These are phyloP conservation scores for Eucidaris tribuloides DNA, from an alignment of 35 echinoderm and acorn worm genomes.

Conservation along the genomic window DNA sequence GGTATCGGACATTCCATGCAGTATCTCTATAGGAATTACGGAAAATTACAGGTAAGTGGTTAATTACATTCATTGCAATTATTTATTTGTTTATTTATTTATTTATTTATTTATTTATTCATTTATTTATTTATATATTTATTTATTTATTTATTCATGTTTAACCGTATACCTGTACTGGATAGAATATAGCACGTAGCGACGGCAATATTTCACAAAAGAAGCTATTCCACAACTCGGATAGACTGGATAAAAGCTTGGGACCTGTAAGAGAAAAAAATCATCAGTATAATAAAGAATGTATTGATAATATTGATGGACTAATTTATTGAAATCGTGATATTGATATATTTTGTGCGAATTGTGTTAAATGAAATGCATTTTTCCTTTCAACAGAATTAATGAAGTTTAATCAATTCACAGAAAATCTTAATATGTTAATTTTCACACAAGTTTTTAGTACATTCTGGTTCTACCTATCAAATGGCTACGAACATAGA, in stretches of 20 bases:
- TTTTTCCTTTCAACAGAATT: too few relatives aligned
- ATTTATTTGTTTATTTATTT: not conserved
- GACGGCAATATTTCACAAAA: constrained; percentile 85
- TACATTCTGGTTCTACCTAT: too few relatives aligned
- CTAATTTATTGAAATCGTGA: not conserved
- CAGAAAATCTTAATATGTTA: too few relatives aligned
- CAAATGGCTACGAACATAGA: too few relatives aligned
- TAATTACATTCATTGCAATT: too few relatives aligned
- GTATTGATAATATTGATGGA: not conserved
- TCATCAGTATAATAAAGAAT: not conserved
- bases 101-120: not conserved
- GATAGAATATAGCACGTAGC: constrained; percentile 84
- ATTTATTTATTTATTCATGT: not conserved
- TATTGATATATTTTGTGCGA: not conserved
- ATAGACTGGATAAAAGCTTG: constrained; percentile 63
- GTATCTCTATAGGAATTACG: too few relatives aligned
- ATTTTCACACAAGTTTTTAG: too few relatives aligned
- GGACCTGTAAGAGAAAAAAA: constrained; percentile 46
- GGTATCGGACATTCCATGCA: too few relatives aligned
- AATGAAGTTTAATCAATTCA: too few relatives aligned
- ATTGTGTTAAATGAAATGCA: not conserved
- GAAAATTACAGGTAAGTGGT: too few relatives aligned
- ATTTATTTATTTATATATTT: not conserved
- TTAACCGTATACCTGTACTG: constrained; percentile 62
- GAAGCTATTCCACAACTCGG: constrained; percentile 80